Base-by-base conservation (phyloP, 2,113 vertebrate species). In the Cynocephalus volans region DNA sequence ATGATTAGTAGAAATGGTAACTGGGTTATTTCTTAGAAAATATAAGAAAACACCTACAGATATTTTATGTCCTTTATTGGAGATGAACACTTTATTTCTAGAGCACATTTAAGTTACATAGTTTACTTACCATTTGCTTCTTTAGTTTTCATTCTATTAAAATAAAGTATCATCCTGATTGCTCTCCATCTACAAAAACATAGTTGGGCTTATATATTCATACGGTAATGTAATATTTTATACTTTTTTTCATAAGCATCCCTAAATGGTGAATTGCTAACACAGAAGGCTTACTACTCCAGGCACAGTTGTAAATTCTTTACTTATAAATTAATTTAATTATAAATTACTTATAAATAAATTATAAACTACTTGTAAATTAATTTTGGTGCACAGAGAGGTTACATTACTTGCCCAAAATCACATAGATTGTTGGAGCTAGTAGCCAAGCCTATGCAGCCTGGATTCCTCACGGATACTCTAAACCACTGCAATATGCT, bases 1-100 rank as follows among this genome's bases (percentile, higher is more conserved):
- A 24, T 58, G 31, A 77, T 19, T 75, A 88, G 91, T 19, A 19
- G 24, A 60, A 70, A 90, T 31, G 19, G 19, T 8, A 52, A 56
- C 70, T 65, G 65, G 1, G 18, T 62, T 80, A 52, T 52, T 85
- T 90, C 12, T 80, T 84, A 85, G 45, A 67, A 96, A 87, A 91
- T 77, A 45, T 76, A 45, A 67, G 5, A 69, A 84, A 62, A 70
- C 11, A 23, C 13, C 14, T 72, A 56, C 0, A 19, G 3, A 31
- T 69, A 8, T 54, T 94, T 65, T 86, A 84, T 87, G 18, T 3
- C 79, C 13, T 76, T 92, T 81, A 70, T 18, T 6, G 52, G 6
- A 79, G 21, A 23, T 54, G 48, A 93, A 64, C 19, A 75, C 64
- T 76, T 84, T 60, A 31, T 80, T 36, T 93, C 33, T 84, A 88